phyloP scores from a whole-genome alignment of 92 coral and sea anemone genomes.

The Montipora capitata region DNA sequence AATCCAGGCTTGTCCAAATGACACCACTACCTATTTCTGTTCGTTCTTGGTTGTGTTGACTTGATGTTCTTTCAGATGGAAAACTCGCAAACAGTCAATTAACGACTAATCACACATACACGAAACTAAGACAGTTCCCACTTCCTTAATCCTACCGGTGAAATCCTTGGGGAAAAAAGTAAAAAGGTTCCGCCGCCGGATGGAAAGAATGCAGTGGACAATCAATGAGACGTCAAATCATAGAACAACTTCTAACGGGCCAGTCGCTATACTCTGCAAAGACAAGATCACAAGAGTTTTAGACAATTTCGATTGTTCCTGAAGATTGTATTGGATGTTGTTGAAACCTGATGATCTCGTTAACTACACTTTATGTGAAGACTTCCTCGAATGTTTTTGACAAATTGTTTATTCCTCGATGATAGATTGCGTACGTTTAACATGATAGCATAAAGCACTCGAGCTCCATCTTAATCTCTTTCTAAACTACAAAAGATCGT shows the following conservation, averaged over 20 bases:
- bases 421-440: constrained; percentile 22
- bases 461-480: too few species aligned
- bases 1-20: background rate
- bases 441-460: background rate
- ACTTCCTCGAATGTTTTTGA: constrained; percentile 5
- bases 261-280: background rate
- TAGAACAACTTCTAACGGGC: background rate
- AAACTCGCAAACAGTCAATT: background rate
- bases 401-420: constrained; percentile 14
- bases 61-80: constrained; percentile 9
- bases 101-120: background rate
- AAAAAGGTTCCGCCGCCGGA: background rate
- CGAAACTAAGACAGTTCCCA: background rate
- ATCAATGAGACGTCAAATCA: background rate
- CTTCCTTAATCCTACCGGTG: constrained; percentile 2
- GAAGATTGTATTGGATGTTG: background rate
- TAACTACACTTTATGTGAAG: constrained; percentile 33
- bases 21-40: background rate
- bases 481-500: too few species aligned
- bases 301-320: too few species aligned
- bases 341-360: constrained; percentile 39
- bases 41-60: constrained; percentile 6
- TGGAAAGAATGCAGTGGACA: background rate
- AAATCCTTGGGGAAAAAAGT: background rate
- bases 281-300: background rate